A percentile compares a stretch with the other conserved stretches of the same genome.
Conservation (phyloP, 1,140 invertebrate species). For the Leptoteleia sp. region DNA sequence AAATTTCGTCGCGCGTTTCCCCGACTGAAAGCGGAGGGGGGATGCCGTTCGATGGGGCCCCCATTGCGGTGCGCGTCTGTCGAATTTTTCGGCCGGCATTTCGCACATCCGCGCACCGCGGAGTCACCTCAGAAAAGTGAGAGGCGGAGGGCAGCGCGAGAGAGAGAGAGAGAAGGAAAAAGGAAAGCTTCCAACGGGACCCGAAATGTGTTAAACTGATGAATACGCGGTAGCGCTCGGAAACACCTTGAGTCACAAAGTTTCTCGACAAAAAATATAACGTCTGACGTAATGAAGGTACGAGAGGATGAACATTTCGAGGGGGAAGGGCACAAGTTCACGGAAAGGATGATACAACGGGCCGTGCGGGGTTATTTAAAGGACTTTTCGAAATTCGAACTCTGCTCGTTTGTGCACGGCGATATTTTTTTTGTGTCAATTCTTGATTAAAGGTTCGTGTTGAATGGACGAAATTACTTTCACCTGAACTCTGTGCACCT, state of each 20-base stretch:
- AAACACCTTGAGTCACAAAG: conserved; percentile 34
- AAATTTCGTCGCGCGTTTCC: conserved; percentile 48
- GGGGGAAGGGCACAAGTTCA: no score
- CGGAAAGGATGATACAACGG: no score
- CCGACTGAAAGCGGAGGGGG: background rate
- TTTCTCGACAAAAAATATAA: conserved; percentile 18
- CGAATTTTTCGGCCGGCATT: conserved; percentile 26
- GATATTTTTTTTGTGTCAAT: no score
- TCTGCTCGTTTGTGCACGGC: no score
- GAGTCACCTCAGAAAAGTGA: conserved; percentile 26
- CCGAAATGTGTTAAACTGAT: conserved; percentile 36
- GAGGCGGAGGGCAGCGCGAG: conserved; percentile 14
- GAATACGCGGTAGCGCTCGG: conserved; percentile 21
- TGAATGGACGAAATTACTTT: no score
- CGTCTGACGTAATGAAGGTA: conserved; percentile 10
- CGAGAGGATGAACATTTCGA: no score
- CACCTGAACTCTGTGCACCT: no score
- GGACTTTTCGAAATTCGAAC: no score
- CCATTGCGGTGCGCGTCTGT: conserved; percentile 36
- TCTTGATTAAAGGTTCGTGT: no score
- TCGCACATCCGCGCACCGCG: conserved; percentile 31
- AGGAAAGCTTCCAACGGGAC: conserved; percentile 43
- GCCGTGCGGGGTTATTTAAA: no score
- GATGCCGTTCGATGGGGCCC: conserved; percentile 55
- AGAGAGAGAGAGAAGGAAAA: background rate